Conservation (phyloP, 2,888 invertebrate genomes). For the Pandemis heparana region DNA sequence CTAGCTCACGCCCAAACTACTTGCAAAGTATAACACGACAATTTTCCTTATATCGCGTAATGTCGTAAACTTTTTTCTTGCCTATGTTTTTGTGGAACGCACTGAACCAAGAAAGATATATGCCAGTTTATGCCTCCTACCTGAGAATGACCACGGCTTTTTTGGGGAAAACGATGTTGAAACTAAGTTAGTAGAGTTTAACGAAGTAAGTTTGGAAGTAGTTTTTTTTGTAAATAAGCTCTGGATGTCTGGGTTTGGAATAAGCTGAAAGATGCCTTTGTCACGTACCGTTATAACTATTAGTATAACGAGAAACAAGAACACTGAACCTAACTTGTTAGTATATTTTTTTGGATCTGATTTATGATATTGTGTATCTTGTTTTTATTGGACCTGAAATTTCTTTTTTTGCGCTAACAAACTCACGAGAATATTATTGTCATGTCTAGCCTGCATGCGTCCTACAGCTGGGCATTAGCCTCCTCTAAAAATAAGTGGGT, state of each 20-base stretch:
- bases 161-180: conserved; percentile 38
- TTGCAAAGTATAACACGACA: conserved; percentile 48
- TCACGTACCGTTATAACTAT: neutral
- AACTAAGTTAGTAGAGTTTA: conserved; percentile 62
- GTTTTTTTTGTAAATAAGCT: conserved; percentile 53
- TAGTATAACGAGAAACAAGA: neutral
- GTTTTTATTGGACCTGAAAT: no score
- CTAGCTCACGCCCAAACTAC: conserved; percentile 49
- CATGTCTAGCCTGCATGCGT: no score
- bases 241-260: conserved; percentile 4
- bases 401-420: no score
- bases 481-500: no score
- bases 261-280: neutral
- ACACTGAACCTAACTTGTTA: neutral
- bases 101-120: conserved; percentile 64
- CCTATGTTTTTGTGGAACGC: conserved; percentile 64
- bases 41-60: conserved; percentile 63
- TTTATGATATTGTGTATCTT: no score
- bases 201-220: conserved; percentile 52
- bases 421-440: no score
- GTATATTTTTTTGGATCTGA: no score
- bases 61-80: conserved; percentile 63
- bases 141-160: conserved; percentile 61
- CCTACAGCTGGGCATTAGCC: no score
- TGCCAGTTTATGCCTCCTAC: conserved; percentile 51